These are phyloP conservation scores for Lasiurus cinereus DNA, from an alignment of 2,113 vertebrate genomes.

Conservation along the genomic window DNA sequence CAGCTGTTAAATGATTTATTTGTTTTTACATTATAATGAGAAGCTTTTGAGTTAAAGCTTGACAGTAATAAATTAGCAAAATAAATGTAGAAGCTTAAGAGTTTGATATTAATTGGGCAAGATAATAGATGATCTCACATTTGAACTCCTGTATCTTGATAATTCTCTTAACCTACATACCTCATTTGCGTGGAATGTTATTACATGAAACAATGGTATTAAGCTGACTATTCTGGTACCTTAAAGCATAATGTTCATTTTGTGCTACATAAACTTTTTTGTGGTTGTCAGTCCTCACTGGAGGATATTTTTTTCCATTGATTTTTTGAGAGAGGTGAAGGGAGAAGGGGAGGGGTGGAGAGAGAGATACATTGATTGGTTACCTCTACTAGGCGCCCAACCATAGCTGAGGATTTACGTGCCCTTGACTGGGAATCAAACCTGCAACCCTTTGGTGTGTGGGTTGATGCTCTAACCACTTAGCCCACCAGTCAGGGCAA, in stretches of 20 bases:
- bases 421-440: no score
- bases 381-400: no score
- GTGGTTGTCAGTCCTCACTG: no score
- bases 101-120: conserved; percentile 12
- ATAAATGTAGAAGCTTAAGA: background rate
- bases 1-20: background rate
- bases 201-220: background rate
- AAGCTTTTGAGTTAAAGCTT: background rate
- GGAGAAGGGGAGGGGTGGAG: no score
- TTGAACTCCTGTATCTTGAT: conserved; percentile 2
- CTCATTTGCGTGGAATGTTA: background rate
- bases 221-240: no score
- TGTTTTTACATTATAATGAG: background rate
- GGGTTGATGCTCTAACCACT: no score
- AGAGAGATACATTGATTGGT: no score
- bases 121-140: background rate
- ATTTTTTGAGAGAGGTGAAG: no score
- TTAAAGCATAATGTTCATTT: background rate
- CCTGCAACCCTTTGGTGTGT: no score
- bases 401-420: no score
- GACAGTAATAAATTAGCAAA: background rate
- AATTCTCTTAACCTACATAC: background rate
- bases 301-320: no score
- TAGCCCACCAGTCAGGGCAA: no score
- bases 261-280: background rate